Base-by-base conservation (phyloP, 1,140 invertebrate genomes). In the Macrosteles quadrilineatus region DNA sequence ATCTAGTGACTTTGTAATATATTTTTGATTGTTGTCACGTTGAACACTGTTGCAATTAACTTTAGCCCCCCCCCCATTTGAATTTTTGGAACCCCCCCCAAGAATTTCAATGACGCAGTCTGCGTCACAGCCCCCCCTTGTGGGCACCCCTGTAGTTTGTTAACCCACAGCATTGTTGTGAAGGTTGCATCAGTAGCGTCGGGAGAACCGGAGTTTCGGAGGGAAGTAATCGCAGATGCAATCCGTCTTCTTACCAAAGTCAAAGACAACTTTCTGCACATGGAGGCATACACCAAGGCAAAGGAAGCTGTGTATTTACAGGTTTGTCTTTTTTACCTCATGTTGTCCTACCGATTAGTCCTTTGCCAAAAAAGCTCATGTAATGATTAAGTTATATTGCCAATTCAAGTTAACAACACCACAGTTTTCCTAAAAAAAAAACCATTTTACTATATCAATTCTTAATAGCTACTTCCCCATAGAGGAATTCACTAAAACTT, bases 281-380 rank as follows among this genome's bases (percentile, higher is more conserved):
- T 93, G 0, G 90, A 93, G 72, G 91, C 91, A 1, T 87, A 87
- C 74, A 83, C 86, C 2, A 85, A 88, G 73, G 82, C 92, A 0
- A 88, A 93, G 76, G 89, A 90, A 78, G 87, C 89, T 0, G 80
- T 88, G 65, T 88, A 88, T 77, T 83, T 90, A 73, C 86, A 88
- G 83, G 87, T 90, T 81, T 80, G 75, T 74, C n/a, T n/a, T n/a
- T n/a, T n/a, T n/a, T n/a, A n/a, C 67, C 77, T 71, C 40, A 19
- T 23, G 9, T 71, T n/a, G 68, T 31, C 11, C 11, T 47, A 3
- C 50, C 27, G 3, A 11, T 43, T 11, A 9, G n/a, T 43, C 40
- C 40, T n/a, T 11, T 11, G n/a, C 40, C 40, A 43, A 43, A 43
- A 43, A 43, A 43, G 40, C 9, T 43, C 40, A 43, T 43, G n/a